Evolutionary conservation across 2,797 vertebrate genomes (phyloP).

Genomic region (Corythornis leucogaster): DNA sequence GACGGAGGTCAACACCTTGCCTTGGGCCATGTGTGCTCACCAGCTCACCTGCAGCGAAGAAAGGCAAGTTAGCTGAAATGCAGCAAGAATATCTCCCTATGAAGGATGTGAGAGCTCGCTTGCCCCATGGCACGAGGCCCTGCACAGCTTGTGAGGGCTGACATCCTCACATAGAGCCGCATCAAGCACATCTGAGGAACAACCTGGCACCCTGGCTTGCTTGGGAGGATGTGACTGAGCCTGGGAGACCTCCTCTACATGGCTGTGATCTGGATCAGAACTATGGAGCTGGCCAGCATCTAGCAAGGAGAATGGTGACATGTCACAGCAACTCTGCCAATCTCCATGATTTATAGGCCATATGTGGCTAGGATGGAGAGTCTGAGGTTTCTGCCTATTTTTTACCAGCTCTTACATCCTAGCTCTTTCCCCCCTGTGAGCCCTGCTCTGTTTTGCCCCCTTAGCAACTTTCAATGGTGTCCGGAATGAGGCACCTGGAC

Average conservation of each 20-base stretch:
- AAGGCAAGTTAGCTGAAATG: not conserved
- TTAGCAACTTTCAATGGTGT: not conserved
- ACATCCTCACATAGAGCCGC: not conserved
- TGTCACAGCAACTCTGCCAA: not conserved
- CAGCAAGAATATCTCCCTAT: not conserved
- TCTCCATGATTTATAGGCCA: not conserved
- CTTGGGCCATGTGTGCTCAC: fast-evolving
- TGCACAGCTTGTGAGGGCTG: not conserved
- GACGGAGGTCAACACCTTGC: not conserved
- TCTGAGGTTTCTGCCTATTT: not conserved
- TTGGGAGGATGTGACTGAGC: not conserved
- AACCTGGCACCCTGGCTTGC: not conserved
- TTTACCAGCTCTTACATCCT: not conserved
- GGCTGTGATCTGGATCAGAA: not conserved
- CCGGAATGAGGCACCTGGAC: not conserved
- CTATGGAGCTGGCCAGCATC: not conserved
- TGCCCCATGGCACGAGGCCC: fast-evolving
- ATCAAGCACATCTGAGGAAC: not conserved
- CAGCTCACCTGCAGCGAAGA: slow-evolving; percentile 24
- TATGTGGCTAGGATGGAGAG: fast-evolving
- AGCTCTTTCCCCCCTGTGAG: not conserved
- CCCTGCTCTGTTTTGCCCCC: not conserved
- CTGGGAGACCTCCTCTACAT: not conserved
- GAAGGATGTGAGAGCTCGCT: fast-evolving
- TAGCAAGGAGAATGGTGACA: not conserved